A percentile compares a stretch with the other conserved stretches of the same genome.
phyloP scores from a whole-genome alignment of 2,797 vertebrate species.

The Pipistrellus kuhlii region DNA sequence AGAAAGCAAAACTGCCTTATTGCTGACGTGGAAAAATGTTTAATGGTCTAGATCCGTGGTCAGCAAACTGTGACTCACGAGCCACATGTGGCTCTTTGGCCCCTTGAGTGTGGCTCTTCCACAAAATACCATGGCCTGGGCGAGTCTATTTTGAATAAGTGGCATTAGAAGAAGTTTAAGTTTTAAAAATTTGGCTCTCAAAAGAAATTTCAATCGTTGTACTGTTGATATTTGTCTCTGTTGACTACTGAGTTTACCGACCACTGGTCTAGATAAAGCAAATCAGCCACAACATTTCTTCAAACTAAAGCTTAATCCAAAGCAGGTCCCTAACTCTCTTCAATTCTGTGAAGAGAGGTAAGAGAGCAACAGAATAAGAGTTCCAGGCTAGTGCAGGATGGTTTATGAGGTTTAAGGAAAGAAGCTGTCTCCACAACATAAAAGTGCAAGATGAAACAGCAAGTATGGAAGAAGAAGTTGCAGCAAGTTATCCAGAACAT shows the following conservation, averaged over 20 bases:
- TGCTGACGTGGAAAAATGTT: not conserved
- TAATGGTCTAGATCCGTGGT: too few relatives aligned
- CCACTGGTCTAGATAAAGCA: not conserved
- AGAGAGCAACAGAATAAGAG: not conserved
- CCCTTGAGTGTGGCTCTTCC: too few relatives aligned
- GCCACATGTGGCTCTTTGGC: too few relatives aligned
- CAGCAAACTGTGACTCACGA: too few relatives aligned
- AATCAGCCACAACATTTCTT: not conserved
- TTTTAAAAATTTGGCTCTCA: too few relatives aligned
- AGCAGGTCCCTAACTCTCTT: not conserved
- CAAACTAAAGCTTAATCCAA: not conserved
- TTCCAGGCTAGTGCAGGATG: not conserved
- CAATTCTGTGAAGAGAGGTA: not conserved
- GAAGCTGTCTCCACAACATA: not conserved
- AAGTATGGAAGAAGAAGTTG: not conserved
- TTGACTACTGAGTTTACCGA: too few relatives aligned
- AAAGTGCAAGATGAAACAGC: not conserved
- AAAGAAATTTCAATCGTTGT: too few relatives aligned
- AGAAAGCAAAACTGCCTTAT: not conserved
- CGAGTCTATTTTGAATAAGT: too few relatives aligned
- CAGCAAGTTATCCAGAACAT: not conserved
- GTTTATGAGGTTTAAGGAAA: not conserved
- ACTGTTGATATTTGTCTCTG: too few relatives aligned
- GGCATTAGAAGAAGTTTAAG: too few relatives aligned
- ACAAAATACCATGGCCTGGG: too few relatives aligned